A percentile compares a stretch with the other conserved stretches of the same genome.
phyloP scores from a whole-genome alignment of 2,797 vertebrate species.

The Cryptoblepharus egeriae region DNA sequence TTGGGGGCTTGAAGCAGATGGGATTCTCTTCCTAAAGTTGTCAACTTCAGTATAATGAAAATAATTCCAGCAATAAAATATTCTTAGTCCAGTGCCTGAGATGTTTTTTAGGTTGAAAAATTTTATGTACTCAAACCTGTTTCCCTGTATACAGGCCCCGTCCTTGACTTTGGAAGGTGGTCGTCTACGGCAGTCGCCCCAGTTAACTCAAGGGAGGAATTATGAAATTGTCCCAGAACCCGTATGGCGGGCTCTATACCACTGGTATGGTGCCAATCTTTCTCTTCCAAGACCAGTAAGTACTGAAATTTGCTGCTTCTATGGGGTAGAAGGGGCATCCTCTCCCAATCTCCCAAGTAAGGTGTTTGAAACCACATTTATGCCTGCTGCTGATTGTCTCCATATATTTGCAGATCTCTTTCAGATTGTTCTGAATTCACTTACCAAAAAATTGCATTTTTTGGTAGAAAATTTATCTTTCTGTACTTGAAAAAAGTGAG shows the following conservation, averaged over 20 bases:
- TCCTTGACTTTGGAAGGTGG: slow-evolving; percentile 96
- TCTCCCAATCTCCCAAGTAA: not conserved
- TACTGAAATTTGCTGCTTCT: slow-evolving; percentile 35
- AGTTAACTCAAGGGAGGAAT: slow-evolving; percentile 84
- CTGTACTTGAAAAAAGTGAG: not conserved
- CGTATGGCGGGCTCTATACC: slow-evolving; percentile 97
- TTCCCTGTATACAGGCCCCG: slow-evolving; percentile 82
- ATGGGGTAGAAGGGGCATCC: no score
- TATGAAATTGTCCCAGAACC: slow-evolving; percentile 96
- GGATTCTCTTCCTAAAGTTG: not conserved
- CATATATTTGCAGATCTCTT: not conserved
- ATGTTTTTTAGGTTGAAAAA: not conserved
- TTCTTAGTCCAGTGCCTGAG: not conserved
- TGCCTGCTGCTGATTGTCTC: not conserved
- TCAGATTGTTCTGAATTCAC: not conserved
- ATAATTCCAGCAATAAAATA: slow-evolving; percentile 27
- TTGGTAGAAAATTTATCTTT: not conserved
- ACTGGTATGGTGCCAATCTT: slow-evolving; percentile 98
- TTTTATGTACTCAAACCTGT: not conserved
- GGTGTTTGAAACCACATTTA: not conserved
- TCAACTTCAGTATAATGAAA: not conserved
- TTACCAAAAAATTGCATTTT: slow-evolving; percentile 15
- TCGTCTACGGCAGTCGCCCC: slow-evolving; percentile 86
- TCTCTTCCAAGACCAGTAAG: slow-evolving; percentile 95
- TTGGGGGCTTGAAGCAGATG: not conserved